Percentiles rank a stretch among this genome's conserved stretches.
Conservation (phyloP, 2,113 vertebrate genomes). For the Tenebrosternarchus preto region DNA sequence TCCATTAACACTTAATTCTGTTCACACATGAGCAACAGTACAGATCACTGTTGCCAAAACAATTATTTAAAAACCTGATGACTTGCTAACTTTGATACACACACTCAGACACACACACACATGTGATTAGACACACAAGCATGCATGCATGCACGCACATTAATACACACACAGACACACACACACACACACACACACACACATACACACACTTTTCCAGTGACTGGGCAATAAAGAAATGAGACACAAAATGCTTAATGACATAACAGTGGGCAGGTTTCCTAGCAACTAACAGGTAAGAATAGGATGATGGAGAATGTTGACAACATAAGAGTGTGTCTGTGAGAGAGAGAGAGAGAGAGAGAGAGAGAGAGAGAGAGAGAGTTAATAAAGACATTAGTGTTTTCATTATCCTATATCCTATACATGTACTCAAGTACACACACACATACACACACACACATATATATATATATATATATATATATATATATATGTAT, state of each 20-base stretch:
- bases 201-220: constrained; percentile 47
- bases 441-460: constrained; percentile 31
- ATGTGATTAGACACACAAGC: background rate
- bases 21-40: constrained; percentile 48
- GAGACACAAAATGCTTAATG: constrained; percentile 58
- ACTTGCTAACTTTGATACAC: constrained; percentile 31
- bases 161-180: background rate
- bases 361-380: constrained; percentile 50
- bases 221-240: constrained; percentile 54
- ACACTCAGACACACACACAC: background rate
- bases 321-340: background rate
- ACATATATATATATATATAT: constrained; percentile 6
- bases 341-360: constrained; percentile 24
- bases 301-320: background rate
- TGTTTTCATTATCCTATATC: background rate
- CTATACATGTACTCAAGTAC: background rate
- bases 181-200: constrained; percentile 11
- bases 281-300: constrained; percentile 59
- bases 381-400: background rate
- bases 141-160: background rate
- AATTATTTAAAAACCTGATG: constrained; percentile 38
- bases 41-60: constrained; percentile 46
- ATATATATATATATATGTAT: too few species aligned
- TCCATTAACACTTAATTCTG: constrained; percentile 46
- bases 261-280: constrained; percentile 50